phyloP scores from a whole-genome alignment of 2,888 invertebrate species.

The Reticulitermes lucifugus region DNA sequence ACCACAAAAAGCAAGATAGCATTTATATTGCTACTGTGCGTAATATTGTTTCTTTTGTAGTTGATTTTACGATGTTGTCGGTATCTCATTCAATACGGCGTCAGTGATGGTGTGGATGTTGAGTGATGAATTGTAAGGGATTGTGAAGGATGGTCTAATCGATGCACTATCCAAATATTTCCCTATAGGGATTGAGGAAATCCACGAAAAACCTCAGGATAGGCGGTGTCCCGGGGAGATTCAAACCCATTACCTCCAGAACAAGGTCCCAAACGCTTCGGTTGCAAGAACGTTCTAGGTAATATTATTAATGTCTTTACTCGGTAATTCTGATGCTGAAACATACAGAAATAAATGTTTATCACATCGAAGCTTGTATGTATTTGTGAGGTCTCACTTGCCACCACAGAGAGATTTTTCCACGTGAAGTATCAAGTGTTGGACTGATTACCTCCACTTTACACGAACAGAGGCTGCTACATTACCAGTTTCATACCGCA shows the following conservation, averaged over 20 bases:
- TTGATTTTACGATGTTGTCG: too few relatives aligned
- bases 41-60: too few relatives aligned
- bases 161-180: too few relatives aligned
- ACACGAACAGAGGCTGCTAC: neutral
- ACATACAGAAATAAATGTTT: neutral
- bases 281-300: neutral
- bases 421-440: constrained; percentile 4
- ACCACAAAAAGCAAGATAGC: neutral
- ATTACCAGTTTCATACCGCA: constrained; percentile 18
- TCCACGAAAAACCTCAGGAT: too few relatives aligned
- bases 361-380: neutral
- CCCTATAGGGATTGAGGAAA: too few relatives aligned
- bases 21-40: neutral
- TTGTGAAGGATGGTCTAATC: too few relatives aligned
- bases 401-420: neutral
- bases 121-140: too few relatives aligned
- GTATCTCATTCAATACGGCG: too few relatives aligned
- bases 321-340: neutral
- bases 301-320: neutral
- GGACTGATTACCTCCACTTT: constrained; percentile 17
- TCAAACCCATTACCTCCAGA: too few relatives aligned
- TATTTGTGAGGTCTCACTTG: neutral
- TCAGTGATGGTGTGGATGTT: too few relatives aligned
- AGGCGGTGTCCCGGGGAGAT: too few relatives aligned
- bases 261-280: too few relatives aligned